Conservation (phyloP, 2,797 vertebrate genomes). For the Rousettus madagascariensis region DNA sequence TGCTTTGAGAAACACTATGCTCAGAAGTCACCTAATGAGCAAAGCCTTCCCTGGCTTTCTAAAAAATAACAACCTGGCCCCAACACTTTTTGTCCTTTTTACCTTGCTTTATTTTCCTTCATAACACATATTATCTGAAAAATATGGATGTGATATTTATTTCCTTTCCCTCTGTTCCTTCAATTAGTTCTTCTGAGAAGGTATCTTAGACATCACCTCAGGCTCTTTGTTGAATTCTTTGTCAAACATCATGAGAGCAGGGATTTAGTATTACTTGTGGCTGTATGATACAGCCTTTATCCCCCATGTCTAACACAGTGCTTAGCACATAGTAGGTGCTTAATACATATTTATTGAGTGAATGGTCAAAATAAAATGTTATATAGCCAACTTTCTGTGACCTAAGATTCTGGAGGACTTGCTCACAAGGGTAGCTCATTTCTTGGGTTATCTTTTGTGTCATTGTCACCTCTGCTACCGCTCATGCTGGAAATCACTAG, state of each 20-base stretch:
- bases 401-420: neutral
- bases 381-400: neutral
- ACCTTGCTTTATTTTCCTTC: neutral
- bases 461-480: neutral
- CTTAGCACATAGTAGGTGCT: neutral
- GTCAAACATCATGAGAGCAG: neutral
- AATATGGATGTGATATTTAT: neutral
- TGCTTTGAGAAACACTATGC: slow-evolving; percentile 23
- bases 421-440: neutral
- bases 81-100: neutral
- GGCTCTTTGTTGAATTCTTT: neutral
- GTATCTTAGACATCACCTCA: no score
- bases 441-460: neutral
- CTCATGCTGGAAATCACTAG: neutral
- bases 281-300: neutral
- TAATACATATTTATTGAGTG: slow-evolving; percentile 8
- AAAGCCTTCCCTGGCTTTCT: neutral
- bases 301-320: neutral
- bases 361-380: slow-evolving; percentile 25
- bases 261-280: neutral
- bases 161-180: neutral
- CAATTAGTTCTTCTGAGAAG: no score
- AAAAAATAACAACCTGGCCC: neutral
- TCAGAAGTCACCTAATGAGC: neutral
- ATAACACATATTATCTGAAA: neutral